Base-by-base conservation (phyloP, 2,113 vertebrate genomes). In the Oxyruncus cristatus region DNA sequence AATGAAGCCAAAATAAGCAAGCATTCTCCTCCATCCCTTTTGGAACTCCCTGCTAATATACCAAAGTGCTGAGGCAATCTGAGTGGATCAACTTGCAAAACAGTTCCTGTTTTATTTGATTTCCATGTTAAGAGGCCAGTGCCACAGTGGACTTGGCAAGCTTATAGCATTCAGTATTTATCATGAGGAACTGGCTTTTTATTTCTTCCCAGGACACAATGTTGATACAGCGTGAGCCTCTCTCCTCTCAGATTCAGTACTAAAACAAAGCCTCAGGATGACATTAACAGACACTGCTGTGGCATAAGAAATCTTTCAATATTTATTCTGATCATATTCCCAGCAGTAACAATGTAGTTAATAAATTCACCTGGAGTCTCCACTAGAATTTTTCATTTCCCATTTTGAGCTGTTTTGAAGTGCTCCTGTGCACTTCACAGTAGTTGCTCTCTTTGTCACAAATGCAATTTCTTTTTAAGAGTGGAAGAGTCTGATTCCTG, bases 301-400 rank as follows among this genome's bases (percentile, higher is more conserved):
- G 75, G 90, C 85, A 91, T 63, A 74, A 30, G 65, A 84, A 94
- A 89, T 67, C 65, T 85, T 91, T 68, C 85, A 90, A 55, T 96
- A 92, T 96, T 92, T 94, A 94, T 90, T 95, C 90, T 78, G 55
- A 84, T 93, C 93, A 91, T 93, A 95, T 78, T 91, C 91, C 79
- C 87, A 49, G 76, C 79, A 96, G 76, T 81, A 92, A 92, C 72
- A 89, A 74, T 28, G 37, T 53, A 85, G 84, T 95, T 92, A 91
- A 95, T 96, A 93, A 94, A 96, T 95, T 90, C 92, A 93, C 90
- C 93, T 95, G 79, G 88, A 94, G 73, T 76, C 82, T 95, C 84
- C 83, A 78, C 85, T 68, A 86, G 85, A 90, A 88, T 97, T 78
- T 81, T 88, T 94, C 52, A 75, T 92, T 84, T 86, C 52, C 52